phyloP scores from a whole-genome alignment of 2,113 vertebrate species.

The Pogona vitticeps region DNA sequence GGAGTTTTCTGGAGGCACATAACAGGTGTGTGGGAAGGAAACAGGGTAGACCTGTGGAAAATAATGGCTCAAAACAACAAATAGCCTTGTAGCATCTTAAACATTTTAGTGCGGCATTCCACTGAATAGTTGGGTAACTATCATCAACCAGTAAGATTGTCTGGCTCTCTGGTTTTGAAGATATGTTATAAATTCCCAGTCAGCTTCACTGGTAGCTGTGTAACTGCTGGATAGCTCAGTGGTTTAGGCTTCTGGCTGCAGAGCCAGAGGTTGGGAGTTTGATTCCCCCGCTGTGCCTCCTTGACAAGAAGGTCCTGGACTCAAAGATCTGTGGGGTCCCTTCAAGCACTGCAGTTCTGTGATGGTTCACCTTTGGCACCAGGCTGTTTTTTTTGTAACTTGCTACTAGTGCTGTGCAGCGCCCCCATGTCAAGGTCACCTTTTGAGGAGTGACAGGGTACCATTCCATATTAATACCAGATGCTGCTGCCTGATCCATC shows the following conservation, averaged over 20 bases:
- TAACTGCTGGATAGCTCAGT: too few relatives aligned
- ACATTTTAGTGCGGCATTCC: background rate
- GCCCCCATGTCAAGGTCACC: background rate
- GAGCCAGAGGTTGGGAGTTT: too few relatives aligned
- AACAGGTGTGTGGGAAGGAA: background rate
- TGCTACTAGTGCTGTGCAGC: background rate
- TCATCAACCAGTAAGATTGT: background rate
- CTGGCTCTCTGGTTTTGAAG: background rate
- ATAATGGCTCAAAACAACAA: background rate
- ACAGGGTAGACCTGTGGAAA: too few relatives aligned
- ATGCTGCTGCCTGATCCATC: slow-evolving; percentile 24
- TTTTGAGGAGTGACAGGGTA: slow-evolving; percentile 19
- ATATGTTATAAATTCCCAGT: background rate
- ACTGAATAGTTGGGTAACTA: background rate
- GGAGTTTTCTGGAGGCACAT: background rate
- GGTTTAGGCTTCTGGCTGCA: too few relatives aligned
- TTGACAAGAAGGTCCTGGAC: too few relatives aligned
- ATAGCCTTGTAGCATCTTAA: background rate
- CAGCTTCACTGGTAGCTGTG: background rate
- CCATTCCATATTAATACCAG: slow-evolving; percentile 28
- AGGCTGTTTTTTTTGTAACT: background rate
- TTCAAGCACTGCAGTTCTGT: too few relatives aligned
- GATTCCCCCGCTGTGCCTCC: too few relatives aligned
- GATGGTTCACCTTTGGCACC: background rate
- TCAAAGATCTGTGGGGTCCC: too few relatives aligned